A percentile compares a stretch with the other conserved stretches of the same genome.
These are phyloP conservation scores for Sinonovacula constricta DNA, from an alignment of 1,140 invertebrate species.

Conservation along the genomic window DNA sequence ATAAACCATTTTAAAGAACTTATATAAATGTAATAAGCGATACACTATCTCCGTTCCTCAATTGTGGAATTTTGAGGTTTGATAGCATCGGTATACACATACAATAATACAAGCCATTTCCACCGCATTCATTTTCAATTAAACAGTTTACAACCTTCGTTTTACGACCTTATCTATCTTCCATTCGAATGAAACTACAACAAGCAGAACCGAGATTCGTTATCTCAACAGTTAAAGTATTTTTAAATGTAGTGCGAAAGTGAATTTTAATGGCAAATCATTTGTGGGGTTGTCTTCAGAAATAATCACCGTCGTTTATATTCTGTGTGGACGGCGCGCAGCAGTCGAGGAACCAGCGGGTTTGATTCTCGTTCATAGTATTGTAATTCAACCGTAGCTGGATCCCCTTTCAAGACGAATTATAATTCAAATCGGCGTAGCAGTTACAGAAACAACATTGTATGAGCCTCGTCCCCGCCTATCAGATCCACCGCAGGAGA, in stretches of 20 bases:
- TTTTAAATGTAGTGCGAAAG: constrained; percentile 49
- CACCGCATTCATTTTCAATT: background rate
- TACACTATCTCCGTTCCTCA: background rate
- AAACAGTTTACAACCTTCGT: background rate
- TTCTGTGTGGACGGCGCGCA: constrained; percentile 5
- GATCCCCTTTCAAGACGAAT: constrained; percentile 50
- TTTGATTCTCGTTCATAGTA: background rate
- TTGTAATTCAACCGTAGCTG: constrained; percentile 4
- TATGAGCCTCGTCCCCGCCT: constrained; percentile 25
- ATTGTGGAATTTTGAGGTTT: background rate
- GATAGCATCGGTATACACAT: background rate
- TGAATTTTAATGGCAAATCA: constrained; percentile 36
- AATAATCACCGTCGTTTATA: constrained; percentile 31
- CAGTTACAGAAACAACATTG: constrained; percentile 17
- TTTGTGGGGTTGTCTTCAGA: constrained; percentile 7
- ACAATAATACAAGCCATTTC: background rate
- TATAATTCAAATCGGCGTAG: constrained; percentile 50
- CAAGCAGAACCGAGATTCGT: background rate
- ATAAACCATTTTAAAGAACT: constrained; percentile 1
- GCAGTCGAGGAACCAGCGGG: background rate
- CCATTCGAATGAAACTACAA: background rate
- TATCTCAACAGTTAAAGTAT: constrained; percentile 1
- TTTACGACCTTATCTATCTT: background rate
- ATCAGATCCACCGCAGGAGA: background rate
- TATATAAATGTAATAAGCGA: background rate